Evolutionary conservation across 2,113 vertebrate species (phyloP).

Genomic region (Chloropsis hardwickii): DNA sequence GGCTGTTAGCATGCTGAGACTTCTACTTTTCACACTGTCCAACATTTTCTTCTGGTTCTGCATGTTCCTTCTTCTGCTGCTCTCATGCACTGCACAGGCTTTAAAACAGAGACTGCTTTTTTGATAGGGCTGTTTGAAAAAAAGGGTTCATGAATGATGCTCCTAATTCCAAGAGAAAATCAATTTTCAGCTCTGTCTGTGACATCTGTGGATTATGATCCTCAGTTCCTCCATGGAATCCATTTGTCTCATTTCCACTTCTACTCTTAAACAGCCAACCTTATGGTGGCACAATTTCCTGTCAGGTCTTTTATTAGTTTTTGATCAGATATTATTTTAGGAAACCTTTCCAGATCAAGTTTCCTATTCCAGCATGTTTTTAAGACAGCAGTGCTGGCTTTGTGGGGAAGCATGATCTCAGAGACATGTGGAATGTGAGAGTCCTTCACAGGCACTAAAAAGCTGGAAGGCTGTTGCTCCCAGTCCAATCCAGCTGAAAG

Average conservation of each 20-base stretch:
- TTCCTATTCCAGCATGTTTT: background rate
- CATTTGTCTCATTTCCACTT: background rate
- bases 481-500: background rate
- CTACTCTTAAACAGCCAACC: background rate
- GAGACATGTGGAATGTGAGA: fast-evolving
- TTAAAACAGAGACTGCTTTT: background rate
- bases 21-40: background rate
- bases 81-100: background rate
- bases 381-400: background rate
- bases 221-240: background rate
- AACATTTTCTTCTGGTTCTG: background rate
- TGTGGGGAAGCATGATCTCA: background rate
- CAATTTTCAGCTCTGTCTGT: background rate
- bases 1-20: background rate
- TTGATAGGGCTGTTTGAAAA: background rate
- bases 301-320: background rate
- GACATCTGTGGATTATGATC: background rate
- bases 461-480: background rate
- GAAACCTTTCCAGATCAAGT: background rate
- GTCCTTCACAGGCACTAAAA: background rate
- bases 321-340: background rate
- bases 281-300: background rate
- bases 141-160: background rate
- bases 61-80: background rate
- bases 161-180: background rate